These are phyloP conservation scores for Cyanoramphus novaezelandiae DNA, from an alignment of 2,113 vertebrate species.

Conservation along the genomic window DNA sequence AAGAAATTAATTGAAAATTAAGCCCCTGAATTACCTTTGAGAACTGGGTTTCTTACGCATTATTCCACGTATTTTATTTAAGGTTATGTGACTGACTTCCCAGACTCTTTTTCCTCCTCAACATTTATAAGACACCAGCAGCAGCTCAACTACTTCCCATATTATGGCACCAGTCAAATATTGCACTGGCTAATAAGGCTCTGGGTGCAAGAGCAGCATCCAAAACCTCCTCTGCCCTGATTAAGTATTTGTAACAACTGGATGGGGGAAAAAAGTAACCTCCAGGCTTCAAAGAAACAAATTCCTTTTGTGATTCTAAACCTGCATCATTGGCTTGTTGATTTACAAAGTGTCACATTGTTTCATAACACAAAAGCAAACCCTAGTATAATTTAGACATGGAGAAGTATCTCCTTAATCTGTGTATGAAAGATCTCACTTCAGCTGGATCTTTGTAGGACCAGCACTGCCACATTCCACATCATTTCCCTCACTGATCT, in stretches of 20 bases:
- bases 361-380: neutral
- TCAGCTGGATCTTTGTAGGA: neutral
- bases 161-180: neutral
- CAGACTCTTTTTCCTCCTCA: neutral
- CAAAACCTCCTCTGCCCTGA: neutral
- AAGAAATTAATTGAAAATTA: neutral
- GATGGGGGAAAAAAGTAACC: neutral
- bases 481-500: neutral
- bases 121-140: neutral
- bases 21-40: neutral
- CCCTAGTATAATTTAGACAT: neutral
- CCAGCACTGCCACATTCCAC: constrained; percentile 43
- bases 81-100: neutral
- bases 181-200: neutral
- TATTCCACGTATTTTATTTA: neutral
- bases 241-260: neutral
- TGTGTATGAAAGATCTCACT: neutral
- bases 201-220: neutral
- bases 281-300: constrained; percentile 27
- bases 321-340: neutral
- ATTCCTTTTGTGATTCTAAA: constrained; percentile 39
- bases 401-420: neutral
- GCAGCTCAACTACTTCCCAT: neutral
- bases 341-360: neutral
- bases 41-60: neutral